Evolutionary conservation across 2,797 vertebrate species (phyloP).

Genomic region (Anabacerthia variegaticeps): DNA sequence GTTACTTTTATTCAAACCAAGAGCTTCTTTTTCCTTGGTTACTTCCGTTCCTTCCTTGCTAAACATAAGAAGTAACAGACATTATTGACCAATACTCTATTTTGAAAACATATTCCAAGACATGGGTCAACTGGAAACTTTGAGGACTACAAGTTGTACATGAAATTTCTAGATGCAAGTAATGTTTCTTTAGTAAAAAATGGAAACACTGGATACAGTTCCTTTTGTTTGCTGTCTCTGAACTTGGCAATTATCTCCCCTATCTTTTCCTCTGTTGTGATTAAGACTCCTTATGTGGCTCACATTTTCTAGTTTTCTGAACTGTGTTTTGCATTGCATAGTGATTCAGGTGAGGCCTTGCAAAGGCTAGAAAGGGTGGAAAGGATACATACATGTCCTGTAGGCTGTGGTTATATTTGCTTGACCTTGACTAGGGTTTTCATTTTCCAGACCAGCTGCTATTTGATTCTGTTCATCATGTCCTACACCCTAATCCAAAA

Average conservation of each 20-base stretch:
- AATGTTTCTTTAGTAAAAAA: background rate
- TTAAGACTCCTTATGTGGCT: background rate
- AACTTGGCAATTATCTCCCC: background rate
- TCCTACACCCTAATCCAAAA: background rate
- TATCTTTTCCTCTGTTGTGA: background rate
- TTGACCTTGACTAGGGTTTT: background rate
- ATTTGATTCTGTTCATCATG: background rate
- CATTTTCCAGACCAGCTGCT: background rate
- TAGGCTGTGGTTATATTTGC: background rate
- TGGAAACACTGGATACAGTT: background rate
- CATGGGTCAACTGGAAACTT: background rate
- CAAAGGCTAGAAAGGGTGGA: background rate
- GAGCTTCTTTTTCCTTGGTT: background rate
- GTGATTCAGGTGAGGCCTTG: background rate
- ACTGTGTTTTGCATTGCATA: background rate
- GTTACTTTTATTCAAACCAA: background rate
- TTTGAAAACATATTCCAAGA: background rate
- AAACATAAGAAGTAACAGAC: background rate
- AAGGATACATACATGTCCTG: background rate
- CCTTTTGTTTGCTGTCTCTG: background rate
- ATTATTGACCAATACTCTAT: background rate
- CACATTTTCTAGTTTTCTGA: background rate
- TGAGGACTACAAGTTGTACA: background rate
- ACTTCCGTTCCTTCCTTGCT: background rate
- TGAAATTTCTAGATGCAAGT: background rate